Conservation (phyloP, 1,140 invertebrate species). For the Oreohelix idahoensis region DNA sequence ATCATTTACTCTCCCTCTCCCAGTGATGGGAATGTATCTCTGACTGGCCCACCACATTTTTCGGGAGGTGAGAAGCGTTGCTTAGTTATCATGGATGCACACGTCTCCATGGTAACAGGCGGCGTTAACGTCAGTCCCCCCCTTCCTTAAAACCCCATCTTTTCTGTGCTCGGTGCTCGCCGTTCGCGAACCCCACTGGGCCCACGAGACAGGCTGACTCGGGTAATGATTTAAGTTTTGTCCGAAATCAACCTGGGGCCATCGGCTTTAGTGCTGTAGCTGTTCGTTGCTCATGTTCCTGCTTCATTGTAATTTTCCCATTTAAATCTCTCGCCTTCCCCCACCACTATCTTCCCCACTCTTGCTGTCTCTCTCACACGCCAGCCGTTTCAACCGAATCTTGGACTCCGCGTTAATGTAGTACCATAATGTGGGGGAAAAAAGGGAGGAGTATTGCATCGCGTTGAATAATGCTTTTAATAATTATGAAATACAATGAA, state of each 20-base stretch:
- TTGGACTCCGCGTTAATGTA: too few relatives aligned
- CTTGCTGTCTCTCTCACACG: background rate
- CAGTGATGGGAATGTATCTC: too few relatives aligned
- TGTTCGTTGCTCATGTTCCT: background rate
- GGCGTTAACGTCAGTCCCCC: conserved; percentile 18
- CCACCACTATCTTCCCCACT: background rate
- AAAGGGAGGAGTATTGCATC: too few relatives aligned
- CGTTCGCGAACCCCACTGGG: background rate
- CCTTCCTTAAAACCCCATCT: background rate
- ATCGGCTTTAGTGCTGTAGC: background rate
- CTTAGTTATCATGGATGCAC: conserved; percentile 26
- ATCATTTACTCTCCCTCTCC: background rate
- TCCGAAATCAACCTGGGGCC: background rate
- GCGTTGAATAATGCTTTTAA: too few relatives aligned
- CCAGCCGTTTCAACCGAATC: too few relatives aligned
- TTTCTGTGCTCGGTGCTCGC: background rate
- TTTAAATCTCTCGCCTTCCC: too few relatives aligned
- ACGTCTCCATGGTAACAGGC: conserved; percentile 26
- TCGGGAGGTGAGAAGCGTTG: background rate
- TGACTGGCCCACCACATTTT: background rate
- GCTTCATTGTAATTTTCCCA: too few relatives aligned
- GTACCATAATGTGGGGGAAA: too few relatives aligned
- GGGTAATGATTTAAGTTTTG: conserved; percentile 27
- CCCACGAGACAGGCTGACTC: background rate
- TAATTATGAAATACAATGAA: too few relatives aligned